Conservation (phyloP, 37 sponge, comb jelly and placozoan genomes). For the Hexactinellida sp. region DNA sequence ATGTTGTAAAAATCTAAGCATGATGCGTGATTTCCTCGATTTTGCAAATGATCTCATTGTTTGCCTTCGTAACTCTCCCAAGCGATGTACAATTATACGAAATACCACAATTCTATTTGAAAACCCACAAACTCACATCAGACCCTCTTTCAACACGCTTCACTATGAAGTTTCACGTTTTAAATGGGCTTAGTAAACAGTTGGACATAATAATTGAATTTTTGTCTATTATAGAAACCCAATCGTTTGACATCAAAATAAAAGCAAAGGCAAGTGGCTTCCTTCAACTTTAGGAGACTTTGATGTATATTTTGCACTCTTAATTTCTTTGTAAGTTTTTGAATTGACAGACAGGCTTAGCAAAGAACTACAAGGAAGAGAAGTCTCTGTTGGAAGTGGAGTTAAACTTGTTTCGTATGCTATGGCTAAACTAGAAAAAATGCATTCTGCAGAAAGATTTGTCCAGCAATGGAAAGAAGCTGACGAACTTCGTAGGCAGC, state of each 20-base stretch:
- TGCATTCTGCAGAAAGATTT: no score
- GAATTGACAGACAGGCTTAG: neutral
- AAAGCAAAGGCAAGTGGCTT: no score
- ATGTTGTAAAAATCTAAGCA: neutral
- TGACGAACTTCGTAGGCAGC: no score
- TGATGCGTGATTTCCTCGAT: neutral
- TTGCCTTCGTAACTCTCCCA: no score
- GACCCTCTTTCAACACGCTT: neutral
- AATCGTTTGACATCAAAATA: no score
- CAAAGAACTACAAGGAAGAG: neutral
- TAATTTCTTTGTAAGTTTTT: neutral
- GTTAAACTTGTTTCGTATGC: neutral
- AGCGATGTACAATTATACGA: no score
- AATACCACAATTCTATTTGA: no score
- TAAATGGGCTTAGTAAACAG: neutral
- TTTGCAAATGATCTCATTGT: no score
- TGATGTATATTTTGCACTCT: no score
- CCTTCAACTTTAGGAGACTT: no score
- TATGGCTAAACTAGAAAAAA: neutral
- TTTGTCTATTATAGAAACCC: neutral
- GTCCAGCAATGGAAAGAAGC: no score
- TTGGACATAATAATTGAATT: neutral
- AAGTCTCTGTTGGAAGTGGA: neutral
- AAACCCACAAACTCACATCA: no score
- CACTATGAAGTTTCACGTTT: neutral